These are phyloP conservation scores for Volucella inflata DNA, from an alignment of 2,888 invertebrate genomes.

Conservation along the genomic window DNA sequence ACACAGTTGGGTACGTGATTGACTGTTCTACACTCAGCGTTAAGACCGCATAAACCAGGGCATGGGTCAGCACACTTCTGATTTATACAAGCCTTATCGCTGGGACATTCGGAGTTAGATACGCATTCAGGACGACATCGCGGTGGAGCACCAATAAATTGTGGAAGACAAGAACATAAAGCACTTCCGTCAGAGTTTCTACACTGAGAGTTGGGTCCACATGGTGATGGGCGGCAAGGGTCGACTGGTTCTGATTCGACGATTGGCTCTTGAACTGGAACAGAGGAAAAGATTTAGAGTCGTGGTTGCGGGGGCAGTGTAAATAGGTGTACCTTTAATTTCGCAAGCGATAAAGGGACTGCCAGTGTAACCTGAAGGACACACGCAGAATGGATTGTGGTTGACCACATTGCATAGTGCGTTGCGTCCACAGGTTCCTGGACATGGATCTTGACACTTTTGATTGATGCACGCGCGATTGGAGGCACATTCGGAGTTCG, in stretches of 20 bases:
- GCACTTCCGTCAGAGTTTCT: constrained; percentile 87
- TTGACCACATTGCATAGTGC: constrained; percentile 89
- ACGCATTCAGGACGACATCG: constrained; percentile 90
- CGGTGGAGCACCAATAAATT: constrained; percentile 88
- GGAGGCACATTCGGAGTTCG: constrained; percentile 88
- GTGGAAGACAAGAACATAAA: constrained; percentile 89
- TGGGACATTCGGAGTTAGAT: constrained; percentile 89
- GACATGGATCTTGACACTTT: constrained; percentile 90
- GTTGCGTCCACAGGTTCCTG: constrained; percentile 88
- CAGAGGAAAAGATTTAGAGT: neutral
- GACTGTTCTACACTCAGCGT: constrained; percentile 89
- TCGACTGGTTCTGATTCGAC: constrained; percentile 78
- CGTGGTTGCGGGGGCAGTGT: neutral
- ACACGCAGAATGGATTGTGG: constrained; percentile 90
- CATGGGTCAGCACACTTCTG: constrained; percentile 92
- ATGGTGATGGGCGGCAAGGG: constrained; percentile 86
- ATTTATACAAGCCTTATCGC: constrained; percentile 89
- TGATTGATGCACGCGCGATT: constrained; percentile 88
- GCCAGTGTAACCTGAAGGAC: constrained; percentile 87
- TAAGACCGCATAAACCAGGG: constrained; percentile 89
- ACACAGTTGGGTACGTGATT: constrained; percentile 91
- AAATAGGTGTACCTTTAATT: constrained; percentile 67
- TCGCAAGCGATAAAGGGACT: constrained; percentile 87
- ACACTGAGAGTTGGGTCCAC: constrained; percentile 91
- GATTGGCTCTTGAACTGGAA: constrained; percentile 75